Evolutionary conservation across 2,113 vertebrate species (phyloP), one percentile per base, ranked within the genome.

Genomic region (Charadrius vociferus): DNA sequence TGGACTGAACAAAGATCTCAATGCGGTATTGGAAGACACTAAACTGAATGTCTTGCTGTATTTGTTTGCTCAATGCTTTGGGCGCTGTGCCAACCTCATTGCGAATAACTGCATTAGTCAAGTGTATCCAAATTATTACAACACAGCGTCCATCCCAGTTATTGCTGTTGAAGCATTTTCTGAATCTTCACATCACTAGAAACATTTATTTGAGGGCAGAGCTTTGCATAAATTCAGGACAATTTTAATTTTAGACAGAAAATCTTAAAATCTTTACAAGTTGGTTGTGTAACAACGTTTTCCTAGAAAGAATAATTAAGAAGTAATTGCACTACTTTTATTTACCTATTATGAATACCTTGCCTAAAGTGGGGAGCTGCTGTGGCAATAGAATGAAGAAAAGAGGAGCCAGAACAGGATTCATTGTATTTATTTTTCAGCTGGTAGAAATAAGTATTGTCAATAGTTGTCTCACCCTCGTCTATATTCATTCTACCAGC

Each of bases 71-170:
- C 98, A 97, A 50, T 96, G 98, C 98, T 98, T 98, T 98, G 98
- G 98, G 98, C 98, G 95, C 96, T 92, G 95, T 97, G 98, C 98
- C 98, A 99, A 97, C 96, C 98, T 98, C 98, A 98, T 98, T 98
- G 98, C 62, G 66, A 98, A 98, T 98, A 98, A 98, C 98, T 98
- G 98, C 98, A 99, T 98, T 98, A 98, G 98, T 98, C 98, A 98
- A 98, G 98, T 98, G 98, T 98, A 98, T 98, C 98, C 97, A 98
- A 98, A 98, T 98, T 98, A 98, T 98, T 98, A 98, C 98, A 98
- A 98, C 97, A 97, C 98, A 98, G 98, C 97, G 98, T 98, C 98
- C 98, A 98, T 97, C 98, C 90, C 96, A 92, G 98, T 98, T 98
- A 98, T 96, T 98, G 98, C 98, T 98, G 98, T 92, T 98, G 97